Base-by-base conservation (phyloP, 2,113 vertebrate species). In the Nansenia antarctica region DNA sequence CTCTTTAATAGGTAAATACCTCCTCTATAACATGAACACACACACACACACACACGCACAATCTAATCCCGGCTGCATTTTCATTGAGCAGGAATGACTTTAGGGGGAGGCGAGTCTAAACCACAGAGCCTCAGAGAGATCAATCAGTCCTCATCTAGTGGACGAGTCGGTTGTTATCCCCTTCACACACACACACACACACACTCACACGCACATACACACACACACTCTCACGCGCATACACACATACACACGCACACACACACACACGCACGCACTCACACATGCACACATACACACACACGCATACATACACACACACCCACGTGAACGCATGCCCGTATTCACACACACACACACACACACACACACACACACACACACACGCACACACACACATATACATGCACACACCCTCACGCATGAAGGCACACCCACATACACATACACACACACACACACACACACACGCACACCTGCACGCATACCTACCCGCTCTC, bases 41-140 rank as follows among this genome's bases (percentile, higher is more conserved):
- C 26, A 30, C 61, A 32, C 53, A 49, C 35, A 27, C 52, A 64
- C 34, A 11, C 58, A 62, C 47, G 64, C 34, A 54, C 49, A 64
- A 60, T 31, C 14, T 64, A 62, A 71, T 71, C 47, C 29, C 24
- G 58, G n/a, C 45, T 52, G 14, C n/a, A 37, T 53, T 62, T 64
- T 29, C 62, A 37, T 42, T 55, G 57, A 57, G 73, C 9, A 61
- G 49, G 45, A 68, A 69, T 67, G 66, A 73, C 60, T 73, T 53
- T 27, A 52, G 30, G 57, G 27, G 57, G 27, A 74, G 1, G 26
- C 34, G n/a, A 55, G 65, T 30, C 22, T 22, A 24, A 26, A 26
- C 32, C 53, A 8, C 45, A 34, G 31, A 70, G 69, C 55, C 45
- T 58, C 61, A 53, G n/a, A 55, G 49, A 24, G 57, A 27, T 53